phyloP scores from a whole-genome alignment of 2,888 invertebrate species.

The Acheta domesticus region DNA sequence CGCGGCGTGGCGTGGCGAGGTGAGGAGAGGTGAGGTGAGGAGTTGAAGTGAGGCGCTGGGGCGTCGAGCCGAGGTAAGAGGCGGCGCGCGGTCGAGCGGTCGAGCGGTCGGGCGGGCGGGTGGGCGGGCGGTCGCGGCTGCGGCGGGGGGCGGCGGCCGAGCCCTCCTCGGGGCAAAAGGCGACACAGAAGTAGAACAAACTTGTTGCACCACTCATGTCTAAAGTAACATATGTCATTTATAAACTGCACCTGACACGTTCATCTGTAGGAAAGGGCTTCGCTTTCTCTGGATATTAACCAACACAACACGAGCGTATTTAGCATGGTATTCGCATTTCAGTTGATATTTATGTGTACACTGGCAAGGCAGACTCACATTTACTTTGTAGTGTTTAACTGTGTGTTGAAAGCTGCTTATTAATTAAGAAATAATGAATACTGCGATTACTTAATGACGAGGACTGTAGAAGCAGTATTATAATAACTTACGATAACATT shows the following conservation, averaged over 20 bases:
- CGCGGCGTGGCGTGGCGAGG: not conserved
- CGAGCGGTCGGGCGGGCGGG: no score
- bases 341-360: constrained; percentile 1
- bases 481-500: not conserved
- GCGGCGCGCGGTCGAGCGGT: no score
- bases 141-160: not conserved
- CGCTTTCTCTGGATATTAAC: not conserved
- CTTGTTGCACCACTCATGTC: not conserved
- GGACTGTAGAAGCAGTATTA: no score
- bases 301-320: not conserved
- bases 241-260: constrained; percentile 4
- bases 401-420: no score
- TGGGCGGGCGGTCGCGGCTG: not conserved
- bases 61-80: no score
- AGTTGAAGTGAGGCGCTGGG: no score
- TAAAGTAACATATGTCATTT: not conserved
- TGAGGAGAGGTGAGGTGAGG: no score
- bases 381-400: no score
- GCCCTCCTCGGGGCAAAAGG: not conserved
- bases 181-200: not conserved
- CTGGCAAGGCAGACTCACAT: not conserved
- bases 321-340: not conserved
- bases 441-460: no score
- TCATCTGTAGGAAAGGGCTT: not conserved
- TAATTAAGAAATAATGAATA: no score